Conservation (phyloP, 1,140 invertebrate species). For the Papilio aristodemus region DNA sequence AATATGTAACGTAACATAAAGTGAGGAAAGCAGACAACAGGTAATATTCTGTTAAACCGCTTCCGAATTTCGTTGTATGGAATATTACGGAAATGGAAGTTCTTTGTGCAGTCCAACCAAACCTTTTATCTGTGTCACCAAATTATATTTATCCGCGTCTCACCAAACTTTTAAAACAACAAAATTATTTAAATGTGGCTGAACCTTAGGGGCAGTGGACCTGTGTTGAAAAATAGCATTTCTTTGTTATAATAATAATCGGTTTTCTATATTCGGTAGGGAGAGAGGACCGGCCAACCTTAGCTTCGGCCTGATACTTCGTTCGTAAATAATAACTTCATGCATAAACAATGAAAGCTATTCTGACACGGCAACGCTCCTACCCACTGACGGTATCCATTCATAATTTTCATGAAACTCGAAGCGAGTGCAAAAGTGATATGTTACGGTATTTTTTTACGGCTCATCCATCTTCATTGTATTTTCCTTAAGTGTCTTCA, state of each 20-base stretch:
- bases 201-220: no score
- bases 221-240: slow-evolving; percentile 1
- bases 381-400: slow-evolving; percentile 46
- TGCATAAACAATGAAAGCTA: slow-evolving; percentile 66
- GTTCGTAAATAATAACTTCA: slow-evolving; percentile 70
- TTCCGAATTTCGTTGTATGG: no score
- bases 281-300: slow-evolving; percentile 24
- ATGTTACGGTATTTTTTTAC: slow-evolving; percentile 36
- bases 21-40: no score
- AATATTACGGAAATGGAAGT: no score
- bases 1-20: no score
- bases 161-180: no score
- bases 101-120: no score
- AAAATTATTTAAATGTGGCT: no score
- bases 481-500: slow-evolving; percentile 28
- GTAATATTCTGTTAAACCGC: no score
- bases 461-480: slow-evolving; percentile 32
- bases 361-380: slow-evolving; percentile 40
- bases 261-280: slow-evolving; percentile 27
- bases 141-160: no score
- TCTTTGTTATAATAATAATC: slow-evolving; percentile 16
- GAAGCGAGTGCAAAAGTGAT: slow-evolving; percentile 44
- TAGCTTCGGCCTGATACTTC: slow-evolving; percentile 33
- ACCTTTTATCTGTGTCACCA: no score
- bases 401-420: slow-evolving; percentile 51